A percentile compares a stretch with the other conserved stretches of the same genome.
Evolutionary conservation across 2,888 invertebrate genomes (phyloP).

Genomic region (Apantesis nais): DNA sequence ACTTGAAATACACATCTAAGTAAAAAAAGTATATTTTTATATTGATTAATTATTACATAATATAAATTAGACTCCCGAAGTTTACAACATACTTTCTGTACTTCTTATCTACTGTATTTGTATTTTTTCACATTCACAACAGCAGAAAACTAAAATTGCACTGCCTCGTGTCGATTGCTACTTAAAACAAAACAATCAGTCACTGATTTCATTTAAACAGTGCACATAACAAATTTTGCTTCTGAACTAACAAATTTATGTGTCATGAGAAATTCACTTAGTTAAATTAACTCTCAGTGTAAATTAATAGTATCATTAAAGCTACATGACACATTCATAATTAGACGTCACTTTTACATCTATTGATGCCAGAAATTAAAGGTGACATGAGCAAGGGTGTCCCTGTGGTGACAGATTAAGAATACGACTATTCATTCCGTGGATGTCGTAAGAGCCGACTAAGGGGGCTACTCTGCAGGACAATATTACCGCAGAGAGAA

Average conservation of each 20-base stretch:
- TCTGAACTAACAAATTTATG: conserved; percentile 22
- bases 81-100: too few species aligned
- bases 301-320: conserved; percentile 46
- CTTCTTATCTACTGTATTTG: too few species aligned
- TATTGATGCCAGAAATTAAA: conserved; percentile 31
- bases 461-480: too few species aligned
- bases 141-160: background rate
- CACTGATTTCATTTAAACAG: background rate
- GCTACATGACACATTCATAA: conserved; percentile 40
- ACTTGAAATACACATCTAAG: too few species aligned
- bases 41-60: too few species aligned
- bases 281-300: conserved; percentile 34
- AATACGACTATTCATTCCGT: too few species aligned
- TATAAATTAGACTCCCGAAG: too few species aligned
- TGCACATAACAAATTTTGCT: background rate
- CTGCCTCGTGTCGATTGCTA: background rate
- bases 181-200: background rate
- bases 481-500: too few species aligned
- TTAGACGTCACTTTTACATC: conserved; percentile 34
- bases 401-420: too few species aligned
- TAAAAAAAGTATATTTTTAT: too few species aligned
- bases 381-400: background rate
- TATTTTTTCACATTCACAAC: too few species aligned
- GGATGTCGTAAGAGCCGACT: too few species aligned
- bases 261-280: conserved; percentile 25